Evolutionary conservation across 2,888 invertebrate species (phyloP).

Genomic region (Alloplasta piceator): DNA sequence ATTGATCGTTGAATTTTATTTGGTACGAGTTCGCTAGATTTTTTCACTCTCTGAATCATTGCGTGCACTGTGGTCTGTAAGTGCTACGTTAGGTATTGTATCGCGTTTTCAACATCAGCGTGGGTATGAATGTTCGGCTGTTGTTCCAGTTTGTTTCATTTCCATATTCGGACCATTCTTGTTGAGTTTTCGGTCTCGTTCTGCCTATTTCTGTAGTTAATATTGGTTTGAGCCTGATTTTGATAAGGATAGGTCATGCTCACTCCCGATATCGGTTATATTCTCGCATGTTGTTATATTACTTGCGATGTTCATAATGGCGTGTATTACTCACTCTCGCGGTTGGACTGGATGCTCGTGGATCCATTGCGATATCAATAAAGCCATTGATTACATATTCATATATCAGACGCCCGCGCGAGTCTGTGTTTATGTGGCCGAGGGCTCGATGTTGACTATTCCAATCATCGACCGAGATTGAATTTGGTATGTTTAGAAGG

Average conservation of each 20-base stretch:
- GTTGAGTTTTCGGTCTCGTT: constrained; percentile 34
- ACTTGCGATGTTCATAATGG: constrained; percentile 31
- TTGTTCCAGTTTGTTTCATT: constrained; percentile 20
- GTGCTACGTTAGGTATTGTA: constrained; percentile 30
- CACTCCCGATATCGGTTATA: constrained; percentile 34
- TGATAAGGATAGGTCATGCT: constrained; percentile 39
- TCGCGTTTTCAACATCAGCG: constrained; percentile 38
- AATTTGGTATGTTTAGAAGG: constrained; percentile 18
- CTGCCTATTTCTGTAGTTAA: constrained; percentile 26
- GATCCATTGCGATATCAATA: constrained; percentile 25
- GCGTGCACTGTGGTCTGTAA: background rate
- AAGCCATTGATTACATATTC: constrained; percentile 7
- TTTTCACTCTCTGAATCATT: constrained; percentile 17
- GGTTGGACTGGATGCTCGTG: constrained; percentile 1
- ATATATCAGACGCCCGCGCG: constrained; percentile 3
- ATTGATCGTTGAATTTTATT: constrained; percentile 25
- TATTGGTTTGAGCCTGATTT: constrained; percentile 23
- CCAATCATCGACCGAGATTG: constrained; percentile 29
- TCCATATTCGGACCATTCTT: constrained; percentile 43
- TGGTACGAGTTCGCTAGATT: constrained; percentile 17
- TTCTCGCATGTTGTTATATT: constrained; percentile 34
- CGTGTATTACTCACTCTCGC: constrained; percentile 5
- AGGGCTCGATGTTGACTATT: constrained; percentile 22
- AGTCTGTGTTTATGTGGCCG: constrained; percentile 15
- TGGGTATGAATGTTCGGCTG: constrained; percentile 11